phyloP scores from a whole-genome alignment of 2,113 vertebrate genomes.

The Dolichotis patagonum region DNA sequence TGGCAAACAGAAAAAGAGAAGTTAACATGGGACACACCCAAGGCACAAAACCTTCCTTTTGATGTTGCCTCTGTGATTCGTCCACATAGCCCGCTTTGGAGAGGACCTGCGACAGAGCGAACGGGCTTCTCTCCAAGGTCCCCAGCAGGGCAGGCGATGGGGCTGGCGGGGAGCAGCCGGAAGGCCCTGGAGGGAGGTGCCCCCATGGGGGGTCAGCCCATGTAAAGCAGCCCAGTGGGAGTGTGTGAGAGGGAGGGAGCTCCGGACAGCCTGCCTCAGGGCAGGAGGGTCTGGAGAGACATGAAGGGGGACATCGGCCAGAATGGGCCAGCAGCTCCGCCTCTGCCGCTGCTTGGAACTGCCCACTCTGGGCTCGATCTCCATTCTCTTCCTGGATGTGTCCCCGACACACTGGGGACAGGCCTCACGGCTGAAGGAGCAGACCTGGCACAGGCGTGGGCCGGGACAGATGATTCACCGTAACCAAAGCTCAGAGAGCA shows the following conservation, averaged over 20 bases:
- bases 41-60: neutral
- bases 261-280: rapidly evolving
- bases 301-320: rapidly evolving
- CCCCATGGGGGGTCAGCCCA: too few species aligned
- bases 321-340: neutral
- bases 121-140: rapidly evolving
- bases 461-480: neutral
- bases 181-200: neutral
- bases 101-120: neutral
- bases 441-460: neutral
- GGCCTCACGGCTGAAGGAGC: neutral
- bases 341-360: neutral
- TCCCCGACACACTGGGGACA: neutral
- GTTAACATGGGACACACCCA: conserved; percentile 20
- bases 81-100: neutral
- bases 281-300: neutral
- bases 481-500: neutral
- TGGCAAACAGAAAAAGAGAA: conserved; percentile 71
- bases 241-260: too few species aligned
- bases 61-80: neutral
- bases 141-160: neutral
- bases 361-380: neutral
- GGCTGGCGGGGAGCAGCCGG: rapidly evolving
- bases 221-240: too few species aligned
- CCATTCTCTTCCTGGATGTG: neutral